Evolutionary conservation across 2,113 vertebrate species (phyloP).

Genomic region (Anoplopoma fimbria): DNA sequence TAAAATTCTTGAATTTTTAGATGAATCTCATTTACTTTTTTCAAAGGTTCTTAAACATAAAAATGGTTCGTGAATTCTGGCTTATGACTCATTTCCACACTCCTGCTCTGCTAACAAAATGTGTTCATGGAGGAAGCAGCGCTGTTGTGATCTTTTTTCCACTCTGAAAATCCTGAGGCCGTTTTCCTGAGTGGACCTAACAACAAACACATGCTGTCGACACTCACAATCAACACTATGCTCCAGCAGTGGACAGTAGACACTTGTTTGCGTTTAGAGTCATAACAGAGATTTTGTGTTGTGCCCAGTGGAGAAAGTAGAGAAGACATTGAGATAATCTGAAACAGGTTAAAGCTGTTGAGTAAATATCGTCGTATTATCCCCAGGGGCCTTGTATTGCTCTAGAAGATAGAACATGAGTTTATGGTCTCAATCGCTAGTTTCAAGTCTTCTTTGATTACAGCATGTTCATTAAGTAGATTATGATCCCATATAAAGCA

Average conservation of each 20-base stretch:
- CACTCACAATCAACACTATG: neutral
- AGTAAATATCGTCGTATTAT: slow-evolving; percentile 25
- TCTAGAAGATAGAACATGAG: neutral
- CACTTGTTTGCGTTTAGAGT: slow-evolving; percentile 50
- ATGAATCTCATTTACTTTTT: neutral
- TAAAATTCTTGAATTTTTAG: neutral
- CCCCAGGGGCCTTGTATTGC: slow-evolving; percentile 2
- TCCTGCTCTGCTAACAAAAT: neutral
- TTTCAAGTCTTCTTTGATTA: no score
- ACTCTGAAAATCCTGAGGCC: neutral
- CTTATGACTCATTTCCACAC: neutral
- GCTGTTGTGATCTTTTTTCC: neutral
- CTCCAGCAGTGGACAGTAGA: slow-evolving; percentile 26
- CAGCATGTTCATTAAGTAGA: no score
- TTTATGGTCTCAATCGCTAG: no score
- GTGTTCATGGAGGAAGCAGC: neutral
- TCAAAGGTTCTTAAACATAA: no score
- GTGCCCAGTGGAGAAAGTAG: slow-evolving; percentile 18
- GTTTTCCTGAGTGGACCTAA: neutral
- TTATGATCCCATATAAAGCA: no score
- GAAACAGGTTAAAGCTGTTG: slow-evolving; percentile 38
- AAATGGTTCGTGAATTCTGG: neutral
- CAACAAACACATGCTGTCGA: neutral
- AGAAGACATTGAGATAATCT: slow-evolving; percentile 24
- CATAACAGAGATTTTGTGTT: slow-evolving; percentile 52